Percentiles rank a stretch among this genome's conserved stretches.
Evolutionary conservation across 2,797 vertebrate genomes (phyloP).

Genomic region (Tolypeutes matacus): DNA sequence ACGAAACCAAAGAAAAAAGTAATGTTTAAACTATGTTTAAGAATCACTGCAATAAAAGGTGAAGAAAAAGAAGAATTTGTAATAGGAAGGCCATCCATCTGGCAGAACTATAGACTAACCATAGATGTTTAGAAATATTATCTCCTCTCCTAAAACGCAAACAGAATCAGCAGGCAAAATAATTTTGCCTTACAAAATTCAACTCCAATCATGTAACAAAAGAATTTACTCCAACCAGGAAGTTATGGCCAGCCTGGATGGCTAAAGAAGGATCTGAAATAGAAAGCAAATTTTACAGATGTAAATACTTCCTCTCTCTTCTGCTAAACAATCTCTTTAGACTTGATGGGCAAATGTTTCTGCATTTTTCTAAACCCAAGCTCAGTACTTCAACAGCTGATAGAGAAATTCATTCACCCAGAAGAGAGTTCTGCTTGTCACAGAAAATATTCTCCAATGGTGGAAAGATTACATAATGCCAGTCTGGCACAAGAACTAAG

Average conservation of each 20-base stretch:
- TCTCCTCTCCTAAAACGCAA: conserved; percentile 27
- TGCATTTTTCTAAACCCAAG: conserved; percentile 69
- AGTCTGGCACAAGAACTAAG: conserved; percentile 59
- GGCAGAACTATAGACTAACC: not conserved
- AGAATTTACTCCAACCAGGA: conserved; percentile 53
- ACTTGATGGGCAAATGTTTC: conserved; percentile 63
- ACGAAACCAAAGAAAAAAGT: conserved; percentile 5
- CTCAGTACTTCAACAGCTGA: conserved; percentile 65
- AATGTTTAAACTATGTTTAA: not conserved
- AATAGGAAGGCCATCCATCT: not conserved
- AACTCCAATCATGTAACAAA: conserved; percentile 54
- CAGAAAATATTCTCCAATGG: conserved; percentile 57
- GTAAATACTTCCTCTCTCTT: conserved; percentile 56
- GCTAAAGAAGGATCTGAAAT: conserved; percentile 56
- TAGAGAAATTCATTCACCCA: conserved; percentile 70
- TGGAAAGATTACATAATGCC: conserved; percentile 70
- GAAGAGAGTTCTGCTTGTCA: conserved; percentile 60
- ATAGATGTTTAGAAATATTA: conserved; percentile 31
- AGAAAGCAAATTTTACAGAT: conserved; percentile 68
- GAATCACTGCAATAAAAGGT: not conserved
- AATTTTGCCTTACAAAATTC: not conserved
- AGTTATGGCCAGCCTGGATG: not conserved
- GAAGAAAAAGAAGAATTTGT: not conserved
- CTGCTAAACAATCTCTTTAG: conserved; percentile 43
- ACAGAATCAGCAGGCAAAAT: conserved; percentile 45